A percentile compares a stretch with the other conserved stretches of the same genome.
phyloP scores from a whole-genome alignment of 2,888 invertebrate genomes.

The Apeira syringaria region DNA sequence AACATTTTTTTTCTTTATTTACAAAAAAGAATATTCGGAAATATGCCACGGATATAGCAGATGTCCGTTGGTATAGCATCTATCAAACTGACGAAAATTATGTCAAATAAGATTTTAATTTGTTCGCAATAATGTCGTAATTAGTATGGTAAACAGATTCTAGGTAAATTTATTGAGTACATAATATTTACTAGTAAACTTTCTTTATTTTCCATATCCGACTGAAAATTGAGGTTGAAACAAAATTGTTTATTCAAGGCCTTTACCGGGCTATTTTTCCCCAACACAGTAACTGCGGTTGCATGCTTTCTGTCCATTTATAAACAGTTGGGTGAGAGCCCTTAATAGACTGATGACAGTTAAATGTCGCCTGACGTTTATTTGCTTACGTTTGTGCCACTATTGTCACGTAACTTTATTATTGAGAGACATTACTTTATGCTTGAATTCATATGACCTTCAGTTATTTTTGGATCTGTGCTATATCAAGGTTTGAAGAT shows the following conservation, averaged over 20 bases:
- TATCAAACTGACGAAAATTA: no score
- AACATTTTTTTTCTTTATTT: no score
- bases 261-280: conserved; percentile 55
- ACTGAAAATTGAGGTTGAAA: conserved; percentile 26
- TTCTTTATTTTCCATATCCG: no score
- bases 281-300: conserved; percentile 50
- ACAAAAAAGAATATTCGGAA: no score
- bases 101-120: no score
- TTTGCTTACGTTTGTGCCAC: conserved; percentile 59
- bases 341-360: conserved; percentile 81
- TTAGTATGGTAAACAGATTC: no score
- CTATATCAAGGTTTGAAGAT: no score
- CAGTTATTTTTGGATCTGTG: not conserved
- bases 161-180: no score
- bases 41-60: no score
- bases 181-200: no score
- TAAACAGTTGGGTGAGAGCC: conserved; percentile 70
- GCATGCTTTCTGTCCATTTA: conserved; percentile 75
- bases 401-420: conserved; percentile 61
- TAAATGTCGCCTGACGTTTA: conserved; percentile 77
- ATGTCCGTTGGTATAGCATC: no score
- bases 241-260: conserved; percentile 67
- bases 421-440: conserved; percentile 39
- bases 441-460: conserved; percentile 29
- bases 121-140: no score